Evolutionary conservation across 2,113 vertebrate species (phyloP), one percentile per base, ranked within the genome.

Genomic region (Channa argus): DNA sequence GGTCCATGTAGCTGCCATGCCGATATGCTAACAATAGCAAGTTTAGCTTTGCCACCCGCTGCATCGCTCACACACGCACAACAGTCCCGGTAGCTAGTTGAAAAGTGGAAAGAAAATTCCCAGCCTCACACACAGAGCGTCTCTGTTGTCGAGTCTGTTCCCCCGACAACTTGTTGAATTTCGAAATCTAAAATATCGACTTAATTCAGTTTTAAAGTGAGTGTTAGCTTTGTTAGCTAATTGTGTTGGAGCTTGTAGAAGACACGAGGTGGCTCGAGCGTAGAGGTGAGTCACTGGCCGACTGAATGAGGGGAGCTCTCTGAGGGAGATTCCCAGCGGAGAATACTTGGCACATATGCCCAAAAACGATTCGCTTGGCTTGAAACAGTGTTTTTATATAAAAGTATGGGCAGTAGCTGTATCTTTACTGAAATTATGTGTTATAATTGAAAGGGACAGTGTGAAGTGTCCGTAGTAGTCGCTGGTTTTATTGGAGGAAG

Each of bases 261-360:
- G 91, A 94, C 94, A 95, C 94, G 94, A 94, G 94, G 94, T 94
- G 94, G 91, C 86, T 88, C 71, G 89, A 92, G 65, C 80, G 83
- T 84, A 86, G 92, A 94, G 93, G 93, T 94, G 93, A 93, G 92
- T 94, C 93, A 93, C 84, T 86, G 91, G 85, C 83, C 87, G 87
- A 82, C 80, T 79, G 82, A 83, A 77, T 70, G 85, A 89, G 81
- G 71, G 80, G 74, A 86, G 85, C 84, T 71, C 64, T 38, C 68
- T 0, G 15, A 71, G 92, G 88, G 91, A 93, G 82, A 92, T 90
- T 92, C 92, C 92, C 93, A 58, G 41, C 71, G 89, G 91, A 86
- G 52, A 63, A 59, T 33, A 86, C 83, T 79, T 74, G 78, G 78
- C 75, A 65, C 6, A 71, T 50, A 71, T 15, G 0, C 10, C 52